Base-by-base conservation (phyloP, 2,113 vertebrate genomes). In the Holacanthus passer region DNA sequence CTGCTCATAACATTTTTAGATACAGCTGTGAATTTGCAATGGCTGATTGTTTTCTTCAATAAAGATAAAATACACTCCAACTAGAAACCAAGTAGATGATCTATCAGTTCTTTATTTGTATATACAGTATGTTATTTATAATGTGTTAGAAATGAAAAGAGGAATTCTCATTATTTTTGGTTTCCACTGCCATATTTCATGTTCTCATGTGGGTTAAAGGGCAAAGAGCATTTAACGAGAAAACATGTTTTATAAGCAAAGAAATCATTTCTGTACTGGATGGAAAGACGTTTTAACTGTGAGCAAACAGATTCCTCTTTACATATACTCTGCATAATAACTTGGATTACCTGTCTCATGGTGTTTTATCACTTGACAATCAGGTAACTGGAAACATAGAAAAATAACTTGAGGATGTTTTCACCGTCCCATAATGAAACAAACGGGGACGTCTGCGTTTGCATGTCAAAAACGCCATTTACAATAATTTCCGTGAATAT, bases 331-430 rank as follows among this genome's bases (percentile, higher is more conserved):
- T 67, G 52, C 58, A 32, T 22, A n/a, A 48, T 31, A 27, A 13
- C 50, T 59, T 39, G 13, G 39, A 63, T 50, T 17, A 11, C 32
- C 31, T 27, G 45, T 64, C 41, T 19, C n/a, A 22, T 35, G 3
- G 17, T 29, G 45, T 63, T 29, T 59, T 53, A 50, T 71, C 14
- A 74, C 39, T 47, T 55, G 48, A 70, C 58, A 80, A 53, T 74
- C 68, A 45, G 50, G 47, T 52, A 12, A 73, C 68, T 37, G 50
- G 47, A 43, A 12, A 73, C 9, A 63, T 6, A 70, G 13, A 74
- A 45, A 14, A 35, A 73, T 32, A 6, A 39, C 56, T 27, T 27
- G 27, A 66, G 32, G 32, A 31, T 32, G 73, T 56, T 43, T 24
- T 31, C 52, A 20, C 19, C 56, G 37, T 50, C 35, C 31, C 50